A percentile compares a stretch with the other conserved stretches of the same genome.
These are phyloP conservation scores for Cepphus grylle DNA, from an alignment of 2,113 vertebrate species.

Conservation along the genomic window DNA sequence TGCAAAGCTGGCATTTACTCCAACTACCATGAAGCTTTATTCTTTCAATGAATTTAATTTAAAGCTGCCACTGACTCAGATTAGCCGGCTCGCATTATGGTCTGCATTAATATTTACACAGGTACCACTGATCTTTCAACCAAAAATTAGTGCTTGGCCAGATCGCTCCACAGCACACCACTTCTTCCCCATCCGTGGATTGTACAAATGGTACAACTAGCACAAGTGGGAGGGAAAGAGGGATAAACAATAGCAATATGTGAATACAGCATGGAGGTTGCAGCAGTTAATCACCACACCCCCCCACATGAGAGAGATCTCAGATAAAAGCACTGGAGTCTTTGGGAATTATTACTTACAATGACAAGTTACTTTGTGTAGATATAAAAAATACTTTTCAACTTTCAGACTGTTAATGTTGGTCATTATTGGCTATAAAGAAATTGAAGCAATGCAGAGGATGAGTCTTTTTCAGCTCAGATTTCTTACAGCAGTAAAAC, in stretches of 20 bases:
- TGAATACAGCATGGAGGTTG: background rate
- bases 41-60: background rate
- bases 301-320: background rate
- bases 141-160: background rate
- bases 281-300: background rate
- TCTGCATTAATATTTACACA: background rate
- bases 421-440: background rate
- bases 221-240: background rate
- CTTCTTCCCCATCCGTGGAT: background rate
- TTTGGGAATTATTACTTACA: background rate
- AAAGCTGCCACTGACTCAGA: background rate
- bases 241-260: background rate
- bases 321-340: background rate
- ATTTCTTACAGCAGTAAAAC: background rate
- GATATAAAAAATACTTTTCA: background rate
- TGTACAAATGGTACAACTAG: background rate
- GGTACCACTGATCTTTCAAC: background rate
- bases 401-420: background rate
- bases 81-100: background rate
- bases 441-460: background rate
- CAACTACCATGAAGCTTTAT: background rate
- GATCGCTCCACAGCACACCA: background rate
- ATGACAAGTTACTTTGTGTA: background rate
- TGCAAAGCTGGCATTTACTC: background rate
- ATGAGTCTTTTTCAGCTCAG: background rate